Evolutionary conservation across 2,113 vertebrate species (phyloP), one percentile per base, ranked within the genome.

Genomic region (Rhagologus leucostigma): DNA sequence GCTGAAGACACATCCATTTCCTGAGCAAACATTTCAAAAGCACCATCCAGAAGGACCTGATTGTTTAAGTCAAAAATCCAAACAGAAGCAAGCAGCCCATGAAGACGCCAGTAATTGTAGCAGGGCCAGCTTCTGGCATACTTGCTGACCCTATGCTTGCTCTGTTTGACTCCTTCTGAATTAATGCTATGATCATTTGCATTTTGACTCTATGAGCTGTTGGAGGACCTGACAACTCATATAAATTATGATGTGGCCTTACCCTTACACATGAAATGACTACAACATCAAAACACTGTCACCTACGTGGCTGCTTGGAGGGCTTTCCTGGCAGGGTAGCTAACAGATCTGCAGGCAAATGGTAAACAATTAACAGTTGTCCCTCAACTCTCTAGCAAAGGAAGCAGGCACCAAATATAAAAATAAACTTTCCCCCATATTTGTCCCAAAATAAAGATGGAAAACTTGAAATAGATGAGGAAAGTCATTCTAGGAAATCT

Each of bases 121-220:
- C 5, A 46, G 44, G 46, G 70, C 62, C 90, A 88, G 70, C 75
- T 94, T 74, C 75, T 74, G 63, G 67, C 55, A 2, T 13, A 21
- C 55, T 93, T 50, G 32, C 20, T 1, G 0, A 10, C 32, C 32
- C 46, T 44, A 41, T 37, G 24, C 41, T 91, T 0, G 0, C 63
- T 93, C 77, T 53, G 27, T 59, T 62, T 53, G 46, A 29, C 37
- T 94, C 15, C 53, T 62, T 55, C 56, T 79, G 63, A 59, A 55
- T 88, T 65, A 86, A 70, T 47, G 63, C 52, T 86, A 39, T 63
- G 50, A 16, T 74, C 50, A 35, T 62, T 92, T 78, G 23, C 3
- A 3, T 80, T 77, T 74, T 74, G 76, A 65, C 42, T 63, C 63
- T 29, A 0, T 9, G 35, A 86, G 50, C 70, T 80, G 32, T 42